Evolutionary conservation across 1,140 invertebrate species (phyloP), one percentile per base, ranked within the genome.

Genomic region (Megalopta genalis): DNA sequence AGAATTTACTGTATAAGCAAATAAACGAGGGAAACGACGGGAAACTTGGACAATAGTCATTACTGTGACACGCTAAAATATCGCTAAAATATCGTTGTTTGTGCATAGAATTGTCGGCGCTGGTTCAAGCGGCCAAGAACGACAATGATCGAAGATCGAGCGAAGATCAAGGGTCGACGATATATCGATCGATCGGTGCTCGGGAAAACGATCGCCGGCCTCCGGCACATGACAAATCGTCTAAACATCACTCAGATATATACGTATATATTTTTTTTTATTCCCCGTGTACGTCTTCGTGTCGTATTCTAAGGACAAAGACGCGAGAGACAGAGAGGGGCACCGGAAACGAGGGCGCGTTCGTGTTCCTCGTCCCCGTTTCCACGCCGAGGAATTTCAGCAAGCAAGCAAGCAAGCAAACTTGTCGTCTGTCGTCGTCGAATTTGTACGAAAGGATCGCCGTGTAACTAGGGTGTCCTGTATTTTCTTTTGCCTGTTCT

Each of bases 271-370:
- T 65, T 73, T 60, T 70, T 60, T 69, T 81, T 54, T 71, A 80
- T 88, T 84, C 87, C 88, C 88, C 88, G 87, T 88, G 79, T 87
- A 86, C 88, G 88, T 90, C 88, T 89, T 90, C 87, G 88, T 88
- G 88, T 89, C 88, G 84, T 85, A 37, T 73, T 85, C 84, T 71
- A 80, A 84, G 82, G 83, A 88, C 84, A 81, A 86, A 86, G 85
- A 86, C 85, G 84, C 84, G 85, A 87, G 84, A 87, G 82, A 86
- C 85, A 87, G 84, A 87, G 84, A 87, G 83, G 81, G 74, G 77
- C 77, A 62, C 74, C 65, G 78, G 81, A 86, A 84, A 86, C 81
- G 85, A 74, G 84, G 73, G 57, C 80, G 84, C 57, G 59, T 49
- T 23, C 32, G 70, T 46, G 66, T 70, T 46, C 37, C 75, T 77